Evolutionary conservation across 2,888 invertebrate species (phyloP), one percentile per base, ranked within the genome.

Genomic region (Apamea monoglypha): DNA sequence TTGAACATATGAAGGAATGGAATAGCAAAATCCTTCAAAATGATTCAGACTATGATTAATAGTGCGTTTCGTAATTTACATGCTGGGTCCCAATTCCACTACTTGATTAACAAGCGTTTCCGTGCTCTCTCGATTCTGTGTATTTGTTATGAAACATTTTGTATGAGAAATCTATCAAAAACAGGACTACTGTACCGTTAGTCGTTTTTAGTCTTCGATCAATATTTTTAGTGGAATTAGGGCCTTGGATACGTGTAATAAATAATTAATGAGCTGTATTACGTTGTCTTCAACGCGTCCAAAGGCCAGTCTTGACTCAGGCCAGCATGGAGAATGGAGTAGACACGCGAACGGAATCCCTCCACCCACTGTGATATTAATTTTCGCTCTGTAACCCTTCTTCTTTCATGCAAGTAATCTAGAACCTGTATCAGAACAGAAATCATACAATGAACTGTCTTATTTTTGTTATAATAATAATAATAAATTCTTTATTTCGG

Each of bases 371-470:
- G 8, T 18, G 61, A 40, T 40, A 83, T 0, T 3, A 66, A 2
- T 21, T 64, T 81, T 10, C 25, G 59, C 36, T 83, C 53, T 18
- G 16, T 18, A 0, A 32, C 2, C 32, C 32, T 73, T 32, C 44
- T 75, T 10, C 64, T 76, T 61, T 83, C 85, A 14, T 61, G n/a
- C 4, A 53, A 0, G 21, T 81, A 83, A 29, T 85, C 66, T 36
- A 69, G 32, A n/a, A 72, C 36, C 83, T 83, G 69, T 53, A 16
- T 4, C 18, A 29, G 32, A 29, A 68, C 10, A 50, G 0, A 79
- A 74, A 61, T 5, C 1, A 8, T 50, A 40, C 4, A 18, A 29
- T 73, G 1, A n/a, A 7, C 8, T 50, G 21, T 29, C 36, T n/a
- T 36, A 36, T 70, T 32, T 70, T 53, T 16, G 36, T 36, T 3